Conservation (phyloP, 1,140 invertebrate species). For the Danaus plexippus region DNA sequence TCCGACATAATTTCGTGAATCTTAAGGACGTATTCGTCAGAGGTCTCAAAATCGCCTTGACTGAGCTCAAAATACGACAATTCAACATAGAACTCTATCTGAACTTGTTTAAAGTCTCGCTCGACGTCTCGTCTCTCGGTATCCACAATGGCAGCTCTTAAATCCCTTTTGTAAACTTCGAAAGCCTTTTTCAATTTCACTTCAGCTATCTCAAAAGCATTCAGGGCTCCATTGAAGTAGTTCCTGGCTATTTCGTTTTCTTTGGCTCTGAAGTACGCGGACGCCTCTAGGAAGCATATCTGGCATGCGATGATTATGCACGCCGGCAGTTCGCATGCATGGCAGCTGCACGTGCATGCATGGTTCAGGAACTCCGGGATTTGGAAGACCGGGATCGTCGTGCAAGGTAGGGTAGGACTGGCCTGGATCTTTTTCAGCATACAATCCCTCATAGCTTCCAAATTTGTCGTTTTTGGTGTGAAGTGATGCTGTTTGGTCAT, state of each 20-base stretch:
- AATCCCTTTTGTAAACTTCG: slow-evolving; percentile 14
- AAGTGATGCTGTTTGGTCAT: slow-evolving; percentile 18
- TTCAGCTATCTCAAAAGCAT: slow-evolving; percentile 29
- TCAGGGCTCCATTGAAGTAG: slow-evolving; percentile 40
- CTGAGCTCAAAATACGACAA: slow-evolving; percentile 40
- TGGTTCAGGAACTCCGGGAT: slow-evolving; percentile 38
- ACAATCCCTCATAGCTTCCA: slow-evolving; percentile 43
- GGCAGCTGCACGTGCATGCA: slow-evolving; percentile 27
- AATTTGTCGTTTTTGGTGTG: slow-evolving; percentile 27
- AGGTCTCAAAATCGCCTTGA: slow-evolving; percentile 22
- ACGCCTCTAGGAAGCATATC: slow-evolving; percentile 34
- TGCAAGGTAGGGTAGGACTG: slow-evolving; percentile 27
- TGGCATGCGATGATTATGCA: slow-evolving; percentile 27
- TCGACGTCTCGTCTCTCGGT: slow-evolving; percentile 10
- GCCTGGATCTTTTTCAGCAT: slow-evolving; percentile 22
- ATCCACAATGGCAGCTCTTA: slow-evolving; percentile 27
- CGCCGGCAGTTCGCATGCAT: slow-evolving; percentile 29
- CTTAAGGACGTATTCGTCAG: slow-evolving; percentile 35
- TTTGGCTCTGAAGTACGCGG: slow-evolving; percentile 40
- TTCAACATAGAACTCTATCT: slow-evolving; percentile 44
- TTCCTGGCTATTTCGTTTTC: slow-evolving; percentile 41
- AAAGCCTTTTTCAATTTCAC: slow-evolving; percentile 27
- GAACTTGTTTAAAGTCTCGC: slow-evolving; percentile 23
- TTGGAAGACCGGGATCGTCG: slow-evolving; percentile 26
- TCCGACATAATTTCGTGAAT: slow-evolving; percentile 41